Conservation (phyloP, 2,113 vertebrate species). For the Cyphomyrus plagiostoma region DNA sequence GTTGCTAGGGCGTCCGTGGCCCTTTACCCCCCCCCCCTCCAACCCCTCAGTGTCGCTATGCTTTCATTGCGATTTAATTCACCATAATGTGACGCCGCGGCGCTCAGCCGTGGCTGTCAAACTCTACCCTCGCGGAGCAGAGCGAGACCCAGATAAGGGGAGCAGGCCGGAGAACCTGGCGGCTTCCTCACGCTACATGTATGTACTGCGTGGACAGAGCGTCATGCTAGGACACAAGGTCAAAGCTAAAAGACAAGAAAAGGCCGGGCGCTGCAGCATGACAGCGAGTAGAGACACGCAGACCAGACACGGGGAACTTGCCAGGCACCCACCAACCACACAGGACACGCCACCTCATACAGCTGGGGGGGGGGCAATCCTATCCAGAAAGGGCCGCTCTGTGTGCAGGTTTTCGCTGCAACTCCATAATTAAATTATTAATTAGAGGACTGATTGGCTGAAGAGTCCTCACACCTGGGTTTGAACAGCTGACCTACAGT, state of each 20-base stretch:
- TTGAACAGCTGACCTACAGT: no score
- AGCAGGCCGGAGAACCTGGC: neutral
- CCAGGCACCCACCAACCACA: neutral
- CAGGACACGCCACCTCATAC: no score
- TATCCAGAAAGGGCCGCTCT: no score
- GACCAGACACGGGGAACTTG: neutral
- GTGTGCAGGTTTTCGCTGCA: no score
- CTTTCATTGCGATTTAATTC: conserved; percentile 8
- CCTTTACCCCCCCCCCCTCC: neutral
- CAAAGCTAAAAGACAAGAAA: neutral
- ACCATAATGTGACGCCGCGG: neutral
- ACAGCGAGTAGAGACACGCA: neutral
- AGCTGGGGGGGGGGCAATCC: neutral
- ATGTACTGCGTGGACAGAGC: neutral
- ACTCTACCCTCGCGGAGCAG: neutral
- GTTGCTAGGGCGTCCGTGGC: neutral
- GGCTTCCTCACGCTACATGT: neutral
- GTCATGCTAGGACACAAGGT: no score
- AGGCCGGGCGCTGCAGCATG: neutral
- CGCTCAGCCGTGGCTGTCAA: neutral
- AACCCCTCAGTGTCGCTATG: neutral
- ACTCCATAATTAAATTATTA: no score
- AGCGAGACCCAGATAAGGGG: neutral
- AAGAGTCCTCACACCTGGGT: no score
- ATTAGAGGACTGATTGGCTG: no score